Evolutionary conservation across 53 echinoderm and acorn worm species (phyloP), one percentile per base, ranked within the genome.

Genomic region (Actinopyga echinites): DNA sequence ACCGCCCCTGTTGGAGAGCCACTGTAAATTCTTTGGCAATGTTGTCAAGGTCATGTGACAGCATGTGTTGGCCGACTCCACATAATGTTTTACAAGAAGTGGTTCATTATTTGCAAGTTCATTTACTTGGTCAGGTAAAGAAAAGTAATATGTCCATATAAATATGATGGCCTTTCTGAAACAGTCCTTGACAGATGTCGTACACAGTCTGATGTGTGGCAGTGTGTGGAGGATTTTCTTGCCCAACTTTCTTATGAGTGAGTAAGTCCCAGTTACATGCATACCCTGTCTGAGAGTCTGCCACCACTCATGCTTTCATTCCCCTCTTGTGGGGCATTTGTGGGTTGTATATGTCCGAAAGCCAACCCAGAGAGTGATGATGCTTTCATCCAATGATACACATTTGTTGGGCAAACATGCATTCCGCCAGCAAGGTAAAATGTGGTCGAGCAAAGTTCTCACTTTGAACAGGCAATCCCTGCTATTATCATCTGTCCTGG

Each of bases 401-500:
- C 20, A 29, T 19, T 65, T 35, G 32, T 65, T 65, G 30, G 66
- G 66, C 1, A 5, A 65, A 65, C 4, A 65, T 36, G 36, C 19
- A 13, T 36, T 28, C 19, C 1, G 0, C 19, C 36, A 32, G 1
- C 3, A 33, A 65, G 66, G 66, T 7, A 65, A 65, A 30, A 25
- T 65, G 17, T 65, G 66, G 29, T 65, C 66, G 1, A 65, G 1
- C 2, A 65, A 25, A 0, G 1, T 26, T 65, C 66, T 26, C 5
- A 30, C 8, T 65, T 65, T 65, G 66, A 65, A 65, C 13, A 65
- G 28, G 30, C 66, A 33, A 30, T 65, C 66, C 66, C 66, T 65
- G 29, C 31, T 25, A 6, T 26, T 25, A 6, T 65, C 36, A 25
- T 65, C 29, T 20, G 31, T 33, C 8, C 66, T 65, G 30, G 66